Evolutionary conservation across 2,797 vertebrate species (phyloP).

Genomic region (Siniperca obscura): DNA sequence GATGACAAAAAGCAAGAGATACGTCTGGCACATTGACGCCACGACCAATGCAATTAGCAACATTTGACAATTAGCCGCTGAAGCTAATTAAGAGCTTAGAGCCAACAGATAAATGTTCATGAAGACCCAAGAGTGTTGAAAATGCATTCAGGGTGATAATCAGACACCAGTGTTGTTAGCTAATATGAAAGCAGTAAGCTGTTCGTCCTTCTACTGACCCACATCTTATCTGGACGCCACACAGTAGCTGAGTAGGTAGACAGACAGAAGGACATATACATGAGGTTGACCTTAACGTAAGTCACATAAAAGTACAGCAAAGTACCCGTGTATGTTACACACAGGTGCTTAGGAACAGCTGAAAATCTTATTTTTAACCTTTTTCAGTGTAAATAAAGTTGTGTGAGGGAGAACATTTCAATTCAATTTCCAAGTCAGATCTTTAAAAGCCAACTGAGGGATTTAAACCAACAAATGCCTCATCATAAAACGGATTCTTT

Average conservation of each 20-base stretch:
- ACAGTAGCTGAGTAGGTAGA: constrained; percentile 36
- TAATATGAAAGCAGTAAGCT: neutral
- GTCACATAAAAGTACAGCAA: neutral
- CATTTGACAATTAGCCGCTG: constrained; percentile 2
- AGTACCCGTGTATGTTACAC: neutral
- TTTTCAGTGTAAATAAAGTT: neutral
- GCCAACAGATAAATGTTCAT: neutral
- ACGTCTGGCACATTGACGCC: rapidly evolving
- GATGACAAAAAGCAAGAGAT: constrained; percentile 10
- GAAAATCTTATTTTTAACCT: neutral
- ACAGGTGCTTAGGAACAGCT: neutral
- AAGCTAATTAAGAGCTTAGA: constrained; percentile 8
- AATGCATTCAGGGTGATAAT: neutral
- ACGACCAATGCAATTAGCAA: neutral
- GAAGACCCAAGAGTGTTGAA: neutral
- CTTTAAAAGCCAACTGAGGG: neutral
- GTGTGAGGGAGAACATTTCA: neutral
- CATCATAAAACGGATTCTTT: neutral
- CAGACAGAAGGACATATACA: neutral
- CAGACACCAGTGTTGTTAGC: neutral
- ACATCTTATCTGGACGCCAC: constrained; percentile 53
- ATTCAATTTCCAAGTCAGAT: neutral
- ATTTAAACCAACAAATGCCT: neutral
- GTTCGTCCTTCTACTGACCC: constrained; percentile 52
- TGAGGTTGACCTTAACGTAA: constrained; percentile 13